These are phyloP conservation scores for Ridgeia piscesae DNA, from an alignment of 1,140 invertebrate genomes.

Conservation along the genomic window DNA sequence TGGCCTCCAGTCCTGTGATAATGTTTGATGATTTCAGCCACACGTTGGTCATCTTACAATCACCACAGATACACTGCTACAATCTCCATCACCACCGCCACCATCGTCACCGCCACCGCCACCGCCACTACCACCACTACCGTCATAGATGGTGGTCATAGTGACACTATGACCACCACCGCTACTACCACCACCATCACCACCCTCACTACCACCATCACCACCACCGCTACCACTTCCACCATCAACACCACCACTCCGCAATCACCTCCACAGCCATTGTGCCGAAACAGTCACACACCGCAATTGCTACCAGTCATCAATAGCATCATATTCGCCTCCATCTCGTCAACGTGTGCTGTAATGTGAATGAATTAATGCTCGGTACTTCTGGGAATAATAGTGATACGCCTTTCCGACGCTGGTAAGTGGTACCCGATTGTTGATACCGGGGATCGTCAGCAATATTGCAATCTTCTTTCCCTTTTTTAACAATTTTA, in stretches of 20 bases:
- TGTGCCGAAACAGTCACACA: too few relatives aligned
- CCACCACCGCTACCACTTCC: background rate
- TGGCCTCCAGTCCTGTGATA: too few relatives aligned
- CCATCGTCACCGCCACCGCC: too few relatives aligned
- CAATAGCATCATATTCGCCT: background rate
- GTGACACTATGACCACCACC: too few relatives aligned
- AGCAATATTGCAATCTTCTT: background rate
- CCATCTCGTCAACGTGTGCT: background rate
- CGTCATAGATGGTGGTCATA: too few relatives aligned
- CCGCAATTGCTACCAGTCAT: background rate
- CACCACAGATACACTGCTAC: too few relatives aligned
- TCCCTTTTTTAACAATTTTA: too few relatives aligned
- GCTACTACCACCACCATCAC: background rate
- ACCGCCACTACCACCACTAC: too few relatives aligned
- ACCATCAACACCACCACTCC: background rate
- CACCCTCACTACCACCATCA: background rate
- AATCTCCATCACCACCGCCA: too few relatives aligned
- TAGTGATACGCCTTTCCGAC: background rate
- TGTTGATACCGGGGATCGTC: background rate
- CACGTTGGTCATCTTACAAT: too few relatives aligned
- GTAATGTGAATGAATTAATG: background rate
- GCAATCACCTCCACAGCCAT: background rate
- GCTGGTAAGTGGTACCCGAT: background rate
- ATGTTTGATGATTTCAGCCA: too few relatives aligned
- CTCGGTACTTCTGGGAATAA: background rate